phyloP scores from a whole-genome alignment of 2,113 vertebrate genomes.

The Naja naja region DNA sequence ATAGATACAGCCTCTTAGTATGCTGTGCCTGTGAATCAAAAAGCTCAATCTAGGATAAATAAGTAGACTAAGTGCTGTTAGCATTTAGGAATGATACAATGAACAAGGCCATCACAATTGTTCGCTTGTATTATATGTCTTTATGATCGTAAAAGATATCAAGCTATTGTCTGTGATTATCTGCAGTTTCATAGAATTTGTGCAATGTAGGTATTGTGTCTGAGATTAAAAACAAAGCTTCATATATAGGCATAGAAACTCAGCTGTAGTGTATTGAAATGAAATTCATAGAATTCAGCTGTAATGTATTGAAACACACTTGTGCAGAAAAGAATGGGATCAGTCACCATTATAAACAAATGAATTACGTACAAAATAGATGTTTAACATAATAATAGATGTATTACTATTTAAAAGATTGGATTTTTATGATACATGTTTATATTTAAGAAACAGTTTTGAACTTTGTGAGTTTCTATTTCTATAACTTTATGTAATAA shows the following conservation, averaged over 20 bases:
- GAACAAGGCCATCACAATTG: background rate
- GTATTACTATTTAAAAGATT: background rate
- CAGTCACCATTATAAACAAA: background rate
- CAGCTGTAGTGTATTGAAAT: background rate
- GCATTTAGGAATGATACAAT: background rate
- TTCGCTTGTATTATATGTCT: background rate
- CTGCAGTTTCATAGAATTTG: background rate
- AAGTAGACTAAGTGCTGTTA: background rate
- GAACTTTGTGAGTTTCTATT: background rate
- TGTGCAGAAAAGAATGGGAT: background rate
- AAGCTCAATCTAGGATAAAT: background rate
- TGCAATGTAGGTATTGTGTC: background rate
- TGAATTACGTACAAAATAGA: background rate
- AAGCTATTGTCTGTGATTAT: background rate
- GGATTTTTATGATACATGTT: background rate
- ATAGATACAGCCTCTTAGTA: background rate
- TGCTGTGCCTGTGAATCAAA: background rate
- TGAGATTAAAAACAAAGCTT: background rate
- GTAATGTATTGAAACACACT: background rate
- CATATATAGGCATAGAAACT: background rate
- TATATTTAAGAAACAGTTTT: background rate
- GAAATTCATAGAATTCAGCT: background rate
- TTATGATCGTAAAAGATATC: background rate
- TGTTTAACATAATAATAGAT: background rate
- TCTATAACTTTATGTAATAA: background rate